phyloP scores from a whole-genome alignment of 2,113 vertebrate species.

The Psittacus erithacus region DNA sequence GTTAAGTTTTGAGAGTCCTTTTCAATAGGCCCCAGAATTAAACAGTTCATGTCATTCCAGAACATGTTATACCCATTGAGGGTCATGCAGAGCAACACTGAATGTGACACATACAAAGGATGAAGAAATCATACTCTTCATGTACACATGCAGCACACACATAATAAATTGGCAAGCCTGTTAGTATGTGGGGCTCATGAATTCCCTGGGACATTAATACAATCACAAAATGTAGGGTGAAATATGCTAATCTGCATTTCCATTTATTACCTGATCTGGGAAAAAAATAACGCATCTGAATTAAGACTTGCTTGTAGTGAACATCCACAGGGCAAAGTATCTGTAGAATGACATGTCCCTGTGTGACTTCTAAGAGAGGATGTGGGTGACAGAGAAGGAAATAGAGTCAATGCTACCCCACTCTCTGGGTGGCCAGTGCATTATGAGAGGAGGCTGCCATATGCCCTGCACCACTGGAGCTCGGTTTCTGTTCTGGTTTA shows the following conservation, averaged over 20 bases:
- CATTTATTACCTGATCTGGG: background rate
- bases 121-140: background rate
- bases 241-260: background rate
- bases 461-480: background rate
- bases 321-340: background rate
- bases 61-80: background rate
- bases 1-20: background rate
- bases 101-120: background rate
- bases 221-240: background rate
- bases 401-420: background rate
- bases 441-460: background rate
- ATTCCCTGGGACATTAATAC: background rate
- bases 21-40: background rate
- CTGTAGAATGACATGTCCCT: background rate
- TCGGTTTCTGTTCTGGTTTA: background rate
- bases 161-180: background rate
- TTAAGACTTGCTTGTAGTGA: background rate
- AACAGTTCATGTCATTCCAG: background rate
- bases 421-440: background rate
- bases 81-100: background rate
- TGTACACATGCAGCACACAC: accelerated
- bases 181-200: background rate
- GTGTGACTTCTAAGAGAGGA: background rate
- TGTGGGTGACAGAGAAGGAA: background rate
- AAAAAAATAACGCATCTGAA: background rate